A percentile compares a stretch with the other conserved stretches of the same genome.
Conservation (phyloP, 2,797 vertebrate genomes). For the Channa striata region DNA sequence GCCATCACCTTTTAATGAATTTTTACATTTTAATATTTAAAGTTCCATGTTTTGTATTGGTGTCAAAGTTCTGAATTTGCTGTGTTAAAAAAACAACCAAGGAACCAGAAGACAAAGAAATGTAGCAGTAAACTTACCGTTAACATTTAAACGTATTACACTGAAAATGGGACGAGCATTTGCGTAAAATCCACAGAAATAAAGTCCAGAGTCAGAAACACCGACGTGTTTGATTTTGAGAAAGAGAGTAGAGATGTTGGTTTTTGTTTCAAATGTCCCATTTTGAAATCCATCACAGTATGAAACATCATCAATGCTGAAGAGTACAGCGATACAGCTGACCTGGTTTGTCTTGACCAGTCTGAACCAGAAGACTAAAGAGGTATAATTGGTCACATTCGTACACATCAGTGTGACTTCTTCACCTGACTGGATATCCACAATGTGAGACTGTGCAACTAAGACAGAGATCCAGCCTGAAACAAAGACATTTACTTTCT, state of each 20-base stretch:
- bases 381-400: neutral
- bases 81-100: no score
- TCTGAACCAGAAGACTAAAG: slow-evolving; percentile 33
- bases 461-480: neutral
- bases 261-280: neutral
- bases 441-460: accelerated
- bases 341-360: slow-evolving; percentile 2
- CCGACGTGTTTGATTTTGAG: slow-evolving; percentile 23
- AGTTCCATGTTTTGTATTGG: no score
- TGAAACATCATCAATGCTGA: accelerated
- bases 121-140: slow-evolving; percentile 9
- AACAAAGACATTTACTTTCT: neutral
- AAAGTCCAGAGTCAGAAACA: slow-evolving; percentile 48
- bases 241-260: slow-evolving; percentile 20
- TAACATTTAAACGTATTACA: neutral
- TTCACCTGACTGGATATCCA: slow-evolving; percentile 14
- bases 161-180: accelerated
- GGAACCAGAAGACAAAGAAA: no score
- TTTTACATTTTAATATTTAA: no score
- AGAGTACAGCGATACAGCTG: slow-evolving; percentile 7
- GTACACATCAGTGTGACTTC: slow-evolving; percentile 25
- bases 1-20: no score
- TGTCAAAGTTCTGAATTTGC: no score
- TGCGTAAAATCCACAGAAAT: slow-evolving; percentile 35
- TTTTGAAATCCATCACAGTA: neutral